Base-by-base conservation (phyloP, 1,140 invertebrate species). In the Musca vetustissima region DNA sequence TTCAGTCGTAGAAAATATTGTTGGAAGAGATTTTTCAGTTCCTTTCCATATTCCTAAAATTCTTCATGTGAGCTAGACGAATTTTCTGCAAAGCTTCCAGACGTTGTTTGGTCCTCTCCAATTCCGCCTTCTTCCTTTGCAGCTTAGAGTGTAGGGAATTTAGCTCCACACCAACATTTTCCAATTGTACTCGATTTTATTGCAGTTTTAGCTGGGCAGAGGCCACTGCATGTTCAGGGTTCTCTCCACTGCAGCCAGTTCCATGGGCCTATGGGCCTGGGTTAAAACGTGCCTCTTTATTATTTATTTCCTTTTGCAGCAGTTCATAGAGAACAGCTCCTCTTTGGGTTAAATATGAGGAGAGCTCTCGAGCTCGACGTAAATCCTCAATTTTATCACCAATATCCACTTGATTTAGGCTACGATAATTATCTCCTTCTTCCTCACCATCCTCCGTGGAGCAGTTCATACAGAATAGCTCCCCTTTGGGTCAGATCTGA, bases 1-100 rank as follows among this genome's bases (percentile, higher is more conserved):
- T 96, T 88, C 78, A 95, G 92, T 66, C 94, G 90, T 59, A 92
- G 85, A 36, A 98, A 89, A 84, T 98, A 99, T 69, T 92, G 88
- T 57, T 94, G 89, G 83, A 98, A 98, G 14, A 97, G 84, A 73
- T 87, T 84, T 75, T 92, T 90, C 8, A 98, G 83, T 79, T 98
- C 95, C 52, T 87, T 85, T 83, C 99, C 97, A 13, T 96, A 86
- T 53, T 91, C 90, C 71, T 97, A 95, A 83, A 97, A 96, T 83
- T 99, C 98, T 76, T 97, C 89, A 98, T 92, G 82, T 98, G 98
- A 0, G 96, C 96, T 6, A 98, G 98, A 52, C 97, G 89, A 48
- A 98, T 96, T 89, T 96, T 96, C 82, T 95, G 93, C 73, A 99
- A 85, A 0, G 97, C 94, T 76, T 93, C 89, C 48, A 99, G 83